Base-by-base conservation (phyloP, 92 coral and sea anemone genomes). In the Epizoanthus stellaris region DNA sequence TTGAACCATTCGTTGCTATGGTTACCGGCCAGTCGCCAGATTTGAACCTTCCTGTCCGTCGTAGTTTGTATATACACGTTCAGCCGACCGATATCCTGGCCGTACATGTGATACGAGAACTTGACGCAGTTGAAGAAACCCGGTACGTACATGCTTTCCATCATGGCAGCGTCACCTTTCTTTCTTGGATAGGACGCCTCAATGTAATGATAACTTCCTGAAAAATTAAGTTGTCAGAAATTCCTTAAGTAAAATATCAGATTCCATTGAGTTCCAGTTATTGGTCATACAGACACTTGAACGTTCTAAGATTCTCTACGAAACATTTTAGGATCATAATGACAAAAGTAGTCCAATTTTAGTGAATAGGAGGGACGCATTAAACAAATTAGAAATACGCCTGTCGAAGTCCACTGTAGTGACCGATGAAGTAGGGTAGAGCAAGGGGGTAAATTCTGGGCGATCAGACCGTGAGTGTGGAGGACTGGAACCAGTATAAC, bases 21-120 rank as follows among this genome's bases (percentile, higher is more conserved):
- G n/a, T 79, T 53, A 53, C 83, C 83, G 12, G 61, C 83, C 52
- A 30, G 3, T 4, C 70, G 57, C 83, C 83, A 79, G 6, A 23
- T 25, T 4, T 30, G 25, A 45, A 16, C 38, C 71, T 17, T 79
- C n/a, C 38, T 30, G 17, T 21, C 19, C 15, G 49, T 5, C 20
- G 56, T 25, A 13, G 66, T 52, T 34, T 61, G 34, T 19, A 79
- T 6, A 54, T 79, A 79, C 53, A 79, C 83, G 54, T 79, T 67
- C 20, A 79, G 25, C 47, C 83, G 83, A 11, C 83, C 83, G 38
- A 60, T 61, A 23, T 79, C 72, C 40, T 65, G 54, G 14, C 84
- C 84, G 39, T 61, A 40, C 84, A 79, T 79, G 84, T 79, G 84
- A 79, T 79, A 79, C 3, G 23, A 38, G 36, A 79, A 79, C 53